These are phyloP conservation scores for Panthera leo DNA, from an alignment of 2,113 vertebrate genomes.

Conservation along the genomic window DNA sequence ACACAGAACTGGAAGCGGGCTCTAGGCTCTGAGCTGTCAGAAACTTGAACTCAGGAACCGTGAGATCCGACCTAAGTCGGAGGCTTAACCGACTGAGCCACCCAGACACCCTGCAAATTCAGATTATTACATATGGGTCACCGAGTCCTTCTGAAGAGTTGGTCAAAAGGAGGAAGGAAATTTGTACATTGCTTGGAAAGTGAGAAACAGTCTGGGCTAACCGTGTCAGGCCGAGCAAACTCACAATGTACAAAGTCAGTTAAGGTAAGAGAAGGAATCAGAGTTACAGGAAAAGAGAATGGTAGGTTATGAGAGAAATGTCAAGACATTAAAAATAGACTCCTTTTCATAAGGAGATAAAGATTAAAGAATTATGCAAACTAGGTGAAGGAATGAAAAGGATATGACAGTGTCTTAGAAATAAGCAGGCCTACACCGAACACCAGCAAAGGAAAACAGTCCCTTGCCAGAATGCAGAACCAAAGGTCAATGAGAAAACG, in stretches of 20 bases:
- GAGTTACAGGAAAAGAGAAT: constrained; percentile 47
- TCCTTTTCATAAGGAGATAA: constrained; percentile 49
- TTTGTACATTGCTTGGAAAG: not conserved
- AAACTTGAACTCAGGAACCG: too few relatives aligned
- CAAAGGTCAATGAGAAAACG: not conserved
- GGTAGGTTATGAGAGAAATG: constrained; percentile 42
- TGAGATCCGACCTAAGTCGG: too few relatives aligned
- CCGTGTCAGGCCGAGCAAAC: not conserved
- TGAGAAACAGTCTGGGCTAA: not conserved
- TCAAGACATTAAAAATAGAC: constrained; percentile 73
- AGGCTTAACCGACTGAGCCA: too few relatives aligned
- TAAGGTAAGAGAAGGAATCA: constrained; percentile 56
- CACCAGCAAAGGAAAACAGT: not conserved
- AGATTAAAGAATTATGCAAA: constrained; percentile 63
- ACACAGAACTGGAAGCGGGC: too few relatives aligned
- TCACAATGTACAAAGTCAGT: constrained; percentile 13
- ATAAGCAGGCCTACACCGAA: not conserved
- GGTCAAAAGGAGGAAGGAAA: not conserved
- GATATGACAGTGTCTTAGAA: constrained; percentile 2
- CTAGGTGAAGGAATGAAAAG: constrained; percentile 35
- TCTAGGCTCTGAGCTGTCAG: too few relatives aligned
- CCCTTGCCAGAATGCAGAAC: not conserved
- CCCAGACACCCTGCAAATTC: not conserved
- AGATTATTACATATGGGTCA: not conserved
- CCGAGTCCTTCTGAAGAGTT: not conserved